Base-by-base conservation (phyloP, 2,888 invertebrate species). In the Cylloceria caligata region DNA sequence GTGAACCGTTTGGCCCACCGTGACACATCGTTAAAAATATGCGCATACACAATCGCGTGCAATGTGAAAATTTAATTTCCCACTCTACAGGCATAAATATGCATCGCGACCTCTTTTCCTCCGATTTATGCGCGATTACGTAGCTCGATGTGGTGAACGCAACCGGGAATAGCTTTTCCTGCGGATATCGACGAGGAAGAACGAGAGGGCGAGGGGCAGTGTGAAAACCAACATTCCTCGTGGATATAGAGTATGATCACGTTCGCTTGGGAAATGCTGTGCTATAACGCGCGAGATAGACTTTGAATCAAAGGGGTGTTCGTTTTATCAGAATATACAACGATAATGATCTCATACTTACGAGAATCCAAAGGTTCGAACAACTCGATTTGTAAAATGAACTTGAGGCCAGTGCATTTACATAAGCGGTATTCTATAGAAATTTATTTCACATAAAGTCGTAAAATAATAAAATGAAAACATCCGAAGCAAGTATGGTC, bases 11-110 rank as follows among this genome's bases (percentile, higher is more conserved):
- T 39, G 55, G 30, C 60, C 34, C 68, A 57, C 80, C 76, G 68
- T 73, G 64, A 47, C 45, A 55, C 78, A 62, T 81, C 73, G 64
- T 57, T 65, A 64, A 79, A 85, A 83, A 86, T 85, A 86, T 84
- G 84, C 81, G 78, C 81, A 83, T 81, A 64, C 57, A 49, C 73
- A 24, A 76, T 24, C 55, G 42, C 60, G 73, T 79, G 85, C 88
- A 88, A 86, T 85, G 85, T 81, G 84, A 72, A 87, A 88, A 90
- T 90, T 90, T 89, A 88, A 90, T 90, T 90, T 89, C 82, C 85
- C 86, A 83, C 82, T 74, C 75, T 74, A 9, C 21, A 36, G 79
- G 84, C 88, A 88, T 89, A 89, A 89, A 90, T 90, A 89, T 90
- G 87, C 88, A 88, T 88, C 81, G 85, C 73, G 68, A 39, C 71